Percentiles rank a stretch among this genome's conserved stretches.
Conservation (phyloP, 2,113 vertebrate species). For the Amblyopsis rosae region DNA sequence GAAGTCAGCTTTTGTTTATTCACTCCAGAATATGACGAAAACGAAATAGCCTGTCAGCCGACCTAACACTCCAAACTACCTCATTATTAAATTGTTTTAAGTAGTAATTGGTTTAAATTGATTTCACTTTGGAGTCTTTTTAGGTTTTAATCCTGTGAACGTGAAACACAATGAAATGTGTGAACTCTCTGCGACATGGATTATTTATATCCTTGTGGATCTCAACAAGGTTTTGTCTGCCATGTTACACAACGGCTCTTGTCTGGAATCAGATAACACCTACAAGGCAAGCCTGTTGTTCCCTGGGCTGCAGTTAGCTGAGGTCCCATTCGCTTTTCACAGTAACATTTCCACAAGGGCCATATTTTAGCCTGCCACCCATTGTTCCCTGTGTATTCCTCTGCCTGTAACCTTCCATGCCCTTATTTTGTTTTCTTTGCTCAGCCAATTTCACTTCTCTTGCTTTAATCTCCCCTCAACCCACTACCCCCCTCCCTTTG, state of each 20-base stretch:
- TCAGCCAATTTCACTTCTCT: no score
- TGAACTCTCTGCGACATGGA: conserved; percentile 18
- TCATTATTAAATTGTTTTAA: no score
- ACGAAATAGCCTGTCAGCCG: no score
- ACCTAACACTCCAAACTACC: no score
- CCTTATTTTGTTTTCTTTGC: background rate
- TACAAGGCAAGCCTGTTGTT: conserved; percentile 35
- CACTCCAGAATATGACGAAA: no score
- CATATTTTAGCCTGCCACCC: background rate
- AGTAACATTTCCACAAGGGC: background rate
- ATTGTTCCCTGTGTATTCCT: conserved; percentile 12
- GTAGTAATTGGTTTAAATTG: no score
- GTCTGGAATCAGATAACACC: conserved; percentile 48
- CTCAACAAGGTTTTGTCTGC: conserved; percentile 40
- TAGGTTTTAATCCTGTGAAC: no score
- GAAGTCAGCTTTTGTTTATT: no score
- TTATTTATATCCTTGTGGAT: conserved; percentile 20
- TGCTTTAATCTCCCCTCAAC: no score
- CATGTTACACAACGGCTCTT: conserved; percentile 51
- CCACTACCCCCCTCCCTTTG: background rate
- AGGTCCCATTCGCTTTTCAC: conserved; percentile 3
- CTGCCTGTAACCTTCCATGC: background rate
- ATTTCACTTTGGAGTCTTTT: no score
- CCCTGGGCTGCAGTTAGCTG: background rate
- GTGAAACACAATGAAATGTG: no score